Base-by-base conservation (phyloP, 2,113 vertebrate species). In the Melanerpes formicivorus region DNA sequence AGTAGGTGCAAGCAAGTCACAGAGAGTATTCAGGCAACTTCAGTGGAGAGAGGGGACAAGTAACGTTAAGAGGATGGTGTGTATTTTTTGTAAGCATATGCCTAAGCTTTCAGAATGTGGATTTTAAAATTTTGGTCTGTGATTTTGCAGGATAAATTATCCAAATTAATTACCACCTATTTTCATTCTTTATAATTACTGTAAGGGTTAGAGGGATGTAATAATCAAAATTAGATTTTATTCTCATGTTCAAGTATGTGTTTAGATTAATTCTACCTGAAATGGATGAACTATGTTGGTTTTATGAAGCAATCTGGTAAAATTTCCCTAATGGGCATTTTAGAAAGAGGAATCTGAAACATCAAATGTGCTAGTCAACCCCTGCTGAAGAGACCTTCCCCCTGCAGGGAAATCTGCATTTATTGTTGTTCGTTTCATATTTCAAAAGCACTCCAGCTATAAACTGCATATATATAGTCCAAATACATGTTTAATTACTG, bases 291-390 rank as follows among this genome's bases (percentile, higher is more conserved):
- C 77, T 84, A 14, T 86, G 90, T 90, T 73, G 55, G 29, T 94
- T 94, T 93, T 92, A 92, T 21, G 44, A 87, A 92, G 50, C 73
- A 90, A 90, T 90, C 67, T 88, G 63, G 77, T 54, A 54, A 87
- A 81, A 92, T 94, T 95, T 92, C 70, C 80, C 83, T 90, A 81
- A 66, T 72, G 88, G 74, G 83, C 80, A 91, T 90, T 93, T 94
- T 66, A 81, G 73, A 94, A 90, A 55, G 46, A 84, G 21, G 52
- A 87, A 73, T 81, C 59, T 65, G 66, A 91, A 95, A 69, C 70
- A 82, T 66, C 40, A 50, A 63, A 84, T 73, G 32, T 63, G 30
- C 44, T 88, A 75, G 58, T 88, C 66, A 40, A 73, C 65, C 73
- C 54, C n/a, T 54, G 86, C 84, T 79, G 70, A 88, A 78, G 34